Percentiles rank a stretch among this genome's conserved stretches.
These are phyloP conservation scores for Spilogale gracilis DNA, from an alignment of 2,113 vertebrate species.

Conservation along the genomic window DNA sequence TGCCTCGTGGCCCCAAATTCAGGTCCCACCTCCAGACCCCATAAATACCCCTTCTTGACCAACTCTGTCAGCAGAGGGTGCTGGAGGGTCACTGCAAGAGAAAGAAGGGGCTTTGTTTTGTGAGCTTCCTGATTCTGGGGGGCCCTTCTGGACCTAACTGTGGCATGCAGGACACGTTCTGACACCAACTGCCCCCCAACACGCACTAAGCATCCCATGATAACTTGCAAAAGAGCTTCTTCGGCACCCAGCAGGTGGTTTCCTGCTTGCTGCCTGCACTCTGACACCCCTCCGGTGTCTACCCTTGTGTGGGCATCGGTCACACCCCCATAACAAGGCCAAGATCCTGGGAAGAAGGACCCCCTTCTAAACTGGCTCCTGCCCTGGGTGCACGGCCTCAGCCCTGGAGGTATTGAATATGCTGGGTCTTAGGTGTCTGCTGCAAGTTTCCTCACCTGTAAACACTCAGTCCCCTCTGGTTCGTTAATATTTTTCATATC, in stretches of 20 bases:
- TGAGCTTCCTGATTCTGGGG: background rate
- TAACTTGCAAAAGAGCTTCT: background rate
- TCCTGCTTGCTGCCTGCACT: background rate
- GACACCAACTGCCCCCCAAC: background rate
- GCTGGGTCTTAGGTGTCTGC: accelerated
- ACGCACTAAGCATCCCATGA: no score
- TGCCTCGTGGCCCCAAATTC: background rate
- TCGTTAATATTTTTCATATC: background rate
- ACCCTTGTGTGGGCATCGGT: background rate
- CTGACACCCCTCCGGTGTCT: background rate
- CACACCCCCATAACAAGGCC: background rate
- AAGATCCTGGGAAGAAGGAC: no score
- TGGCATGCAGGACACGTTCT: background rate
- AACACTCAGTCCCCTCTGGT: no score
- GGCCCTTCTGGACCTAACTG: background rate
- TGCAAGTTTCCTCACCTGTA: background rate
- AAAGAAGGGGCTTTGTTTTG: background rate
- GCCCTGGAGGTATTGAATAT: accelerated
- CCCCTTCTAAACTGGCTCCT: background rate
- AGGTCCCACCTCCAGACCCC: background rate
- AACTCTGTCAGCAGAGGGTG: background rate
- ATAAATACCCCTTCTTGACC: background rate
- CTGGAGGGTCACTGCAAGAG: background rate
- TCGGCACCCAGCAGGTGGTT: accelerated
- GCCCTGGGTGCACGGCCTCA: background rate